Percentiles rank a stretch among this genome's conserved stretches.
Evolutionary conservation across 92 coral and sea anemone genomes (phyloP).

Genomic region (Metridium senile): DNA sequence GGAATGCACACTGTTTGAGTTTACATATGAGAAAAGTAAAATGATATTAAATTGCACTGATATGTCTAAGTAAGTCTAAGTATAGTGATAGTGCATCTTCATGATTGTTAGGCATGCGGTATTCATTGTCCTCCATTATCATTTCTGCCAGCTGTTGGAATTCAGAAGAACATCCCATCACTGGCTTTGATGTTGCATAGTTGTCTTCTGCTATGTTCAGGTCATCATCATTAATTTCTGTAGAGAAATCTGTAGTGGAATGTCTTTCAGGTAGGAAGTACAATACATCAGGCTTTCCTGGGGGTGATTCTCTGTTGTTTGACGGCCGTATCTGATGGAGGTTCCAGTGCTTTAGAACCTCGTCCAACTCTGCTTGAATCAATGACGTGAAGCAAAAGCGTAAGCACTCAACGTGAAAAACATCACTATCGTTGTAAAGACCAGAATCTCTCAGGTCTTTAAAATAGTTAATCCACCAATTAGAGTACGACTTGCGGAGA

Average conservation of each 20-base stretch:
- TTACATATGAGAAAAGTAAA: too few relatives aligned
- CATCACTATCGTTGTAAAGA: too few relatives aligned
- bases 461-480: too few relatives aligned
- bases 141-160: conserved; percentile 27
- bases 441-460: too few relatives aligned
- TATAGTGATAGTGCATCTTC: conserved; percentile 14
- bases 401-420: too few relatives aligned
- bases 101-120: conserved; percentile 8
- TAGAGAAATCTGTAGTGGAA: background rate
- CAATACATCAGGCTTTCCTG: conserved; percentile 22
- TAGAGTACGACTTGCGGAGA: too few relatives aligned
- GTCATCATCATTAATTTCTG: conserved; percentile 7
- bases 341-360: conserved; percentile 13
- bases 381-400: too few relatives aligned
- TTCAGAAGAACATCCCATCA: background rate
- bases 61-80: background rate
- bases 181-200: conserved; percentile 2
- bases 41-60: background rate
- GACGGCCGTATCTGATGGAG: too few relatives aligned
- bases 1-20: too few relatives aligned
- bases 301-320: conserved; percentile 29
- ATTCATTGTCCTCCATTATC: conserved; percentile 32
- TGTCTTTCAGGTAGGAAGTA: conserved; percentile 12
- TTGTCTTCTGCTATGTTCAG: background rate
- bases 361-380: background rate